Base-by-base conservation (phyloP, 2,888 invertebrate genomes). In the Hololepta plana region DNA sequence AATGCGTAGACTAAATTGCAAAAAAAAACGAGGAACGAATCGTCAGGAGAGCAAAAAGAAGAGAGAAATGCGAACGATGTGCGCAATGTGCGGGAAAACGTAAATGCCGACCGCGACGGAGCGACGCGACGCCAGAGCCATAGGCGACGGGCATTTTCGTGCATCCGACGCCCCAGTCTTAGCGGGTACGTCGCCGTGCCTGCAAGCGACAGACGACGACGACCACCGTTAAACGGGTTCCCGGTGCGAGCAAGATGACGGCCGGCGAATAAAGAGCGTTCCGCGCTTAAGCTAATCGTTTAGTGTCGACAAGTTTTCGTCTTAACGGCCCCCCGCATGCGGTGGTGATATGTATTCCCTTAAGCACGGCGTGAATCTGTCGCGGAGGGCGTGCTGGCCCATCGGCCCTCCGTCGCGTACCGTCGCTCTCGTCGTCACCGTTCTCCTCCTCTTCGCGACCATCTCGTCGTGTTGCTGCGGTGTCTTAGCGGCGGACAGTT, bases 351-450 rank as follows among this genome's bases (percentile, higher is more conserved):
- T 51, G 65, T 62, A 66, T 64, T 64, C 69, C 33, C 50, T 73
- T 46, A 59, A 64, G 53, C 71, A 73, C 53, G 67, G 72, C 46
- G 71, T 73, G 44, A 72, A 72, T 52, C 53, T 73, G 44, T 72
- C 72, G 40, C 57, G 72, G 39, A 62, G 72, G 38, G 73, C 72
- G 34, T 73, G 72, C 59, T 70, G 72, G 68, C 53, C 49, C 37
- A 33, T 34, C 32, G 29, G 38, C 8, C 26, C 25, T 15, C 20
- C 13, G 22, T 16, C 39, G 26, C 23, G 17, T 26, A 22, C 11
- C 15, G 27, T 15, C 40, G 28, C 27, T 42, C 25, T 29, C 41
- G 28, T 23, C 24, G 11, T 15, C 35, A 15, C 26, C 38, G 33
- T 32, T 35, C 24, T 33, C 33, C 20, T 32, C 24, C n/a, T 8